Conservation (phyloP, 2,797 vertebrate genomes). For the Paedocypris micromegethes region DNA sequence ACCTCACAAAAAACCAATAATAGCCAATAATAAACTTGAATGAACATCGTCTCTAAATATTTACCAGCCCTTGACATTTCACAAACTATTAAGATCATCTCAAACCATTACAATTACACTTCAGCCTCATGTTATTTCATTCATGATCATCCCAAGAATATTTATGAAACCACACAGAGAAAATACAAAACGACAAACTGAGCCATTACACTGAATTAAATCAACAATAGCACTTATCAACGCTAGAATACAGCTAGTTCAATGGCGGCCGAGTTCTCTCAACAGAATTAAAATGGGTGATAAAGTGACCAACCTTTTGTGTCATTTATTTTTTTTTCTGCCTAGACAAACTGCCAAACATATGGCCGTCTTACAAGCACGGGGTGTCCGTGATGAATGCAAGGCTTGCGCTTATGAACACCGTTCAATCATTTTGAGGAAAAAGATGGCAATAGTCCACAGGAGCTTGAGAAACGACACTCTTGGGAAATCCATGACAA, state of each 20-base stretch:
- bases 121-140: too few species aligned
- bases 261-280: conserved; percentile 1
- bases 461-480: conserved; percentile 38
- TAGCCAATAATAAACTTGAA: too few species aligned
- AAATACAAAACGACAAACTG: neutral
- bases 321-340: conserved; percentile 20
- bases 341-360: conserved; percentile 21
- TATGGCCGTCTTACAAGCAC: conserved; percentile 12
- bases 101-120: neutral
- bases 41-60: too few species aligned
- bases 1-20: too few species aligned
- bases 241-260: conserved; percentile 6
- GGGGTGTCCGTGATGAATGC: conserved; percentile 12
- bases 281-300: conserved; percentile 7
- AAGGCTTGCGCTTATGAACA: conserved; percentile 22
- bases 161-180: conserved; percentile 4
- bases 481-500: conserved; percentile 37
- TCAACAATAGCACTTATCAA: conserved; percentile 1
- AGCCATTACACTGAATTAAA: neutral
- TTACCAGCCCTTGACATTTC: neutral
- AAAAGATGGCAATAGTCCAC: conserved; percentile 35
- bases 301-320: conserved; percentile 25
- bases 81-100: neutral
- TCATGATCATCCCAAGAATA: neutral
- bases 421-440: conserved; percentile 28